These are phyloP conservation scores for Alectura lathami DNA, from an alignment of 2,113 vertebrate species.

Conservation along the genomic window DNA sequence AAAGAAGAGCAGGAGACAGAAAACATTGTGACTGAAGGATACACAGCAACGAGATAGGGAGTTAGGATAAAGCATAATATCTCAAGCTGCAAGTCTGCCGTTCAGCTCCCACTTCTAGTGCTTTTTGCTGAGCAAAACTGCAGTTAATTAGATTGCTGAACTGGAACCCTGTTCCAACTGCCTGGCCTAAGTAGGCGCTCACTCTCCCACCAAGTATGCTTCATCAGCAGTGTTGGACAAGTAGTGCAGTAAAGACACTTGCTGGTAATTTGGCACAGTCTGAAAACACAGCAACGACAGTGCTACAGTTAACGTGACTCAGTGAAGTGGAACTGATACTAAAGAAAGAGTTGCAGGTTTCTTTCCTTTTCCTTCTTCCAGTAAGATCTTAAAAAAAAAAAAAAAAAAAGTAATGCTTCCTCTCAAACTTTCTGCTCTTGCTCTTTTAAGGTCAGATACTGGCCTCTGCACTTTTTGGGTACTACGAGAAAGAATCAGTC, in stretches of 20 bases:
- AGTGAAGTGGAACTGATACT: slow-evolving; percentile 57
- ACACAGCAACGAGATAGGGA: slow-evolving; percentile 44
- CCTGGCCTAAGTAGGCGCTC: slow-evolving; percentile 50
- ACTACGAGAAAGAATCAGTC: slow-evolving; percentile 3
- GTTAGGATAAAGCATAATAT: slow-evolving; percentile 24
- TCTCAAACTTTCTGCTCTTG: slow-evolving; percentile 22
- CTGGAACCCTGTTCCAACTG: slow-evolving; percentile 26
- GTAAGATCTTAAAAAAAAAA: background rate
- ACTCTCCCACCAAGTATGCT: slow-evolving; percentile 57
- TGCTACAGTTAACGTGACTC: slow-evolving; percentile 44
- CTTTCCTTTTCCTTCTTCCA: slow-evolving; percentile 21
- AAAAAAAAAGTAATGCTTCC: slow-evolving; percentile 19
- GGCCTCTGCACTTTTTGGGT: slow-evolving; percentile 42
- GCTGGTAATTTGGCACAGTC: slow-evolving; percentile 93
- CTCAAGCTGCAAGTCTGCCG: slow-evolving; percentile 45
- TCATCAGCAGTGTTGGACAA: slow-evolving; percentile 79
- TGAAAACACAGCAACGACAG: slow-evolving; percentile 68
- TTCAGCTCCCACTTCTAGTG: slow-evolving; percentile 47
- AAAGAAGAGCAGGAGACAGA: slow-evolving; percentile 39
- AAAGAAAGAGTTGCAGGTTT: slow-evolving; percentile 68
- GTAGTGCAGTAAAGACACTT: slow-evolving; percentile 90
- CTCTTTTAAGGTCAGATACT: slow-evolving; percentile 7
- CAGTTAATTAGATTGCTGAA: slow-evolving; percentile 33
- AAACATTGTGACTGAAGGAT: slow-evolving; percentile 15
- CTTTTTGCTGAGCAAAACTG: slow-evolving; percentile 44